These are phyloP conservation scores for Propithecus deckenii DNA, from an alignment of 2,797 vertebrate genomes.

Conservation along the genomic window DNA sequence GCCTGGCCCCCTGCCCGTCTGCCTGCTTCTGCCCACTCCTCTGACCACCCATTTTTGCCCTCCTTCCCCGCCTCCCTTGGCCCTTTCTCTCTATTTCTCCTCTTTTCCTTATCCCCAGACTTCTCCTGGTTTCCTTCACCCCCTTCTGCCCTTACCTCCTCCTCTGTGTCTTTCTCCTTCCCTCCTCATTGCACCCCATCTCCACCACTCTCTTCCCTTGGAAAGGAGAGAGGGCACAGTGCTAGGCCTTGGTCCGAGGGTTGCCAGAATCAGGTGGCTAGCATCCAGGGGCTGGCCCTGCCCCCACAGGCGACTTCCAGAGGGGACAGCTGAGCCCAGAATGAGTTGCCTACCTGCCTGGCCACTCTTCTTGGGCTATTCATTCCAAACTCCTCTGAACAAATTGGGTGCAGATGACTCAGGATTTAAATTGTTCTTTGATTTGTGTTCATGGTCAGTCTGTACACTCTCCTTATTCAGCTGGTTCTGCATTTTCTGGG, in stretches of 20 bases:
- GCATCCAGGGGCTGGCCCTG: neutral
- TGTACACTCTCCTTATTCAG: neutral
- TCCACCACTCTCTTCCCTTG: neutral
- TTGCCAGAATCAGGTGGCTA: too few species aligned
- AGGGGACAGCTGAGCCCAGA: neutral
- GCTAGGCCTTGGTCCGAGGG: neutral
- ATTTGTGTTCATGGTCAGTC: neutral
- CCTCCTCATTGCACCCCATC: neutral
- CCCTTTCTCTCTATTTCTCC: neutral
- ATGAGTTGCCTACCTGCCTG: neutral
- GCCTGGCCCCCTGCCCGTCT: neutral
- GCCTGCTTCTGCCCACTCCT: neutral
- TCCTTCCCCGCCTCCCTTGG: neutral
- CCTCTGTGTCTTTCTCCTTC: neutral
- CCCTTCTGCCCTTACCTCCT: neutral
- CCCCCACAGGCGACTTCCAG: neutral
- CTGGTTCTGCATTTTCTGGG: neutral
- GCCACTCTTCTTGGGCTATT: neutral
- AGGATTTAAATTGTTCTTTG: neutral
- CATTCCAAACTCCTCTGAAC: neutral
- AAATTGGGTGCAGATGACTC: neutral
- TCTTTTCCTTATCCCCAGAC: neutral
- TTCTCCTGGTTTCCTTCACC: neutral
- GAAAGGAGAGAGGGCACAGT: neutral
- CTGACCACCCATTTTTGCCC: neutral